Percentiles rank a stretch among this genome's conserved stretches.
These are phyloP conservation scores for Anhinga anhinga DNA, from an alignment of 2,113 vertebrate species.

Conservation along the genomic window DNA sequence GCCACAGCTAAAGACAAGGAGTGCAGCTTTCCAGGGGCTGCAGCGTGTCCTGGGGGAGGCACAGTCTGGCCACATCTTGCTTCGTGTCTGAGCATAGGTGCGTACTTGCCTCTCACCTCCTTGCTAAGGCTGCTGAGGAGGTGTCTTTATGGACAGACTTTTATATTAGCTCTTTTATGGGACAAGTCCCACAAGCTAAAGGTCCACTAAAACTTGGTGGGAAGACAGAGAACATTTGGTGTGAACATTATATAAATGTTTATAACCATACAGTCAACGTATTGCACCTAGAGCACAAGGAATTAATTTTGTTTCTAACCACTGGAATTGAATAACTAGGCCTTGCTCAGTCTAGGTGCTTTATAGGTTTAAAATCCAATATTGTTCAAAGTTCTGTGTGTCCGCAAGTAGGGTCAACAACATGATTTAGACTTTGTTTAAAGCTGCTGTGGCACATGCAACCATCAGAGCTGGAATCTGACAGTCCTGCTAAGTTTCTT, in stretches of 20 bases:
- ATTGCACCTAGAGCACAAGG: neutral
- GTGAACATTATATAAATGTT: neutral
- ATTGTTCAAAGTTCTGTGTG: neutral
- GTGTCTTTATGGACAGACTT: neutral
- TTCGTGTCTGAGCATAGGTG: rapidly evolving
- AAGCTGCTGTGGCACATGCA: neutral
- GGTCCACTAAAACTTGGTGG: neutral
- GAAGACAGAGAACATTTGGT: neutral
- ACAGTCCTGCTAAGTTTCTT: neutral
- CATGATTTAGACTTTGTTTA: neutral
- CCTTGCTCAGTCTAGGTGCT: neutral
- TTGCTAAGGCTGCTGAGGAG: neutral
- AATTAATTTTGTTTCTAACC: neutral
- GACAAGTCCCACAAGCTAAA: neutral
- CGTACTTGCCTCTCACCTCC: rapidly evolving
- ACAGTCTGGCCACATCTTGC: neutral
- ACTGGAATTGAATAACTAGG: neutral
- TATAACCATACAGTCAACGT: neutral
- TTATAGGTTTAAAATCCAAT: neutral
- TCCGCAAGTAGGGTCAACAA: neutral
- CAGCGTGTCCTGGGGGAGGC: neutral
- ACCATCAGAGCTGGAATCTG: neutral
- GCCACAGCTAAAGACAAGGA: neutral
- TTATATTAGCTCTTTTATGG: neutral
- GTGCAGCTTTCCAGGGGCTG: neutral